Base-by-base conservation (phyloP, 2,113 vertebrate genomes). In the Dendropsophus ebraccatus region DNA sequence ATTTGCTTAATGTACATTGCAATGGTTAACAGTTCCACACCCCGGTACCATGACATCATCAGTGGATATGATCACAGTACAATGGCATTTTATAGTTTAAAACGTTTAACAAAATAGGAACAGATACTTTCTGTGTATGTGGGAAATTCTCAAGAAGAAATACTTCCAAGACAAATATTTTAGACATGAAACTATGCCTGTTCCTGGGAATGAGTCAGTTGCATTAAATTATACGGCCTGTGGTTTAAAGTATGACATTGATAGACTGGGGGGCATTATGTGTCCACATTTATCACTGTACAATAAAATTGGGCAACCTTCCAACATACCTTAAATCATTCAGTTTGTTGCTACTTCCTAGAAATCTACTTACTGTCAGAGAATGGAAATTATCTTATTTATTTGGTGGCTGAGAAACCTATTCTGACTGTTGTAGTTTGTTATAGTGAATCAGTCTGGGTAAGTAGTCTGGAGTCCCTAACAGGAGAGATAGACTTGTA, bases 161-260 rank as follows among this genome's bases (percentile, higher is more conserved):
- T 25, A 60, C 32, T 41, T 80, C 77, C 77, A 80, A 80, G 77
- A 45, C 23, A 60, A 80, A 80, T 80, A 80, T 80, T 80, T 80
- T 25, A 60, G 56, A 35, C 54, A 41, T 60, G 54, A 80, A 50
- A 25, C 28, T 69, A 69, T 69, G 28, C 65, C 25, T 76, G 73
- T 76, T 41, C 14, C 30, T 80, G 54, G 54, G 54, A 80, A 80
- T 60, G 77, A 30, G n/a, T 50, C n/a, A 50, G 30, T 58, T 25
- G 4, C 58, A 62, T n/a, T 62, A 28, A 65, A 65, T 30, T 65
- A 65, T 65, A 65, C 28, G 12, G 28, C 25, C 5, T 65, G 25
- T 14, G 30, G 25, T 4, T 30, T 65, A 65, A 30, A 65, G 30
- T 30, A 16, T 65, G 28, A 65, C 28, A 65, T 65, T 30, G 30